These are phyloP conservation scores for Cisticola juncidis DNA, from an alignment of 2,113 vertebrate species.

Conservation along the genomic window DNA sequence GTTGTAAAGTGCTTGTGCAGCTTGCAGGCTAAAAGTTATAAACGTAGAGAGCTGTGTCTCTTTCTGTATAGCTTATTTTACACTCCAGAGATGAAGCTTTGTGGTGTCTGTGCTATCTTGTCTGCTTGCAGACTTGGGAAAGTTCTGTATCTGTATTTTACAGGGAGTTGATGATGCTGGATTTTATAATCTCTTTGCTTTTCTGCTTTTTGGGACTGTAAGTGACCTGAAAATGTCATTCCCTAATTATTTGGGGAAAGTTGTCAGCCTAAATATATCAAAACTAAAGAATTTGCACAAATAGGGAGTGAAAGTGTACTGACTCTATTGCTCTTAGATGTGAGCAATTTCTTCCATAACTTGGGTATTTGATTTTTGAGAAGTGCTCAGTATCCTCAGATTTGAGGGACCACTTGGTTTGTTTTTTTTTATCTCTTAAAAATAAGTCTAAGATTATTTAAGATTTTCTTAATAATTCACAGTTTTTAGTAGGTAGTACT, in stretches of 20 bases:
- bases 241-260: background rate
- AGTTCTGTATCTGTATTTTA: background rate
- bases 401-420: background rate
- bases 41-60: background rate
- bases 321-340: background rate
- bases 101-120: background rate
- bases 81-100: background rate
- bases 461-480: background rate
- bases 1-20: background rate
- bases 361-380: background rate
- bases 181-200: background rate
- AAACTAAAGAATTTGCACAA: background rate
- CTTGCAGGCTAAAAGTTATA: background rate
- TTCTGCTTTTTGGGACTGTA: background rate
- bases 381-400: background rate
- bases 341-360: background rate
- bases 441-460: background rate
- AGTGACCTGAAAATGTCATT: conserved; percentile 21
- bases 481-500: background rate
- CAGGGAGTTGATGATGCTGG: background rate
- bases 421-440: background rate
- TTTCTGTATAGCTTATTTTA: background rate
- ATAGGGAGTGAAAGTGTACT: background rate
- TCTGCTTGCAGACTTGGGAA: background rate
- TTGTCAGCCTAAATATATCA: conserved; percentile 21